phyloP scores from a whole-genome alignment of 2,888 invertebrate genomes.

The Sarcophaga rosellei region DNA sequence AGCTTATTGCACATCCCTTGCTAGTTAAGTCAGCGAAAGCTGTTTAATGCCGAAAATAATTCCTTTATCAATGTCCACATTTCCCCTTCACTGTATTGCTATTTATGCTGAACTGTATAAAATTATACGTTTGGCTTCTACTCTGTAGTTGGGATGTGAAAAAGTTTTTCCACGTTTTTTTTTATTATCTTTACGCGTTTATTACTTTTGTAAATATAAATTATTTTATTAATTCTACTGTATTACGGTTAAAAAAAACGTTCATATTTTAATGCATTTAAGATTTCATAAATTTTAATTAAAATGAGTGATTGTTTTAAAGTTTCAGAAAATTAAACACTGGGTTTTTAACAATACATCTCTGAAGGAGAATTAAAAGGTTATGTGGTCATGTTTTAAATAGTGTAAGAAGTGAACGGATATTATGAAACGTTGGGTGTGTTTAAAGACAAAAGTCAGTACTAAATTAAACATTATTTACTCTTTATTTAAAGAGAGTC shows the following conservation, averaged over 20 bases:
- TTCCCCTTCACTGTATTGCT: background rate
- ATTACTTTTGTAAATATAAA: conserved; percentile 64
- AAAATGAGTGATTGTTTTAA: conserved; percentile 31
- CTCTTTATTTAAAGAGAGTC: no score
- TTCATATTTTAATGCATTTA: conserved; percentile 31
- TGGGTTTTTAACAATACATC: no score
- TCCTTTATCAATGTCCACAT: no score
- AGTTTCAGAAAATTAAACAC: background rate
- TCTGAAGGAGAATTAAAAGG: no score
- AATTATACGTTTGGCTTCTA: background rate
- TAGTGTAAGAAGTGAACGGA: no score
- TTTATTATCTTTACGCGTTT: conserved; percentile 51
- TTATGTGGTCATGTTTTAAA: no score
- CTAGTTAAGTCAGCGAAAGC: no score
- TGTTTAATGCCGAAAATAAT: no score
- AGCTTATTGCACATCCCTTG: no score
- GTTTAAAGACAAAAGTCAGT: no score
- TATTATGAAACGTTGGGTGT: no score
- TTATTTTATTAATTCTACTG: conserved; percentile 54
- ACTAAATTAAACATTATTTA: no score
- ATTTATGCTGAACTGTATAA: background rate
- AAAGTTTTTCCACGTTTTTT: background rate
- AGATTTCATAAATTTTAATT: conserved; percentile 46
- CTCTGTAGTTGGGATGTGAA: conserved; percentile 12
- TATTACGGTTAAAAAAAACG: background rate